Percentiles rank a stretch among this genome's conserved stretches.
These are phyloP conservation scores for Lipophrys pholis DNA, from an alignment of 2,113 vertebrate genomes.

Conservation along the genomic window DNA sequence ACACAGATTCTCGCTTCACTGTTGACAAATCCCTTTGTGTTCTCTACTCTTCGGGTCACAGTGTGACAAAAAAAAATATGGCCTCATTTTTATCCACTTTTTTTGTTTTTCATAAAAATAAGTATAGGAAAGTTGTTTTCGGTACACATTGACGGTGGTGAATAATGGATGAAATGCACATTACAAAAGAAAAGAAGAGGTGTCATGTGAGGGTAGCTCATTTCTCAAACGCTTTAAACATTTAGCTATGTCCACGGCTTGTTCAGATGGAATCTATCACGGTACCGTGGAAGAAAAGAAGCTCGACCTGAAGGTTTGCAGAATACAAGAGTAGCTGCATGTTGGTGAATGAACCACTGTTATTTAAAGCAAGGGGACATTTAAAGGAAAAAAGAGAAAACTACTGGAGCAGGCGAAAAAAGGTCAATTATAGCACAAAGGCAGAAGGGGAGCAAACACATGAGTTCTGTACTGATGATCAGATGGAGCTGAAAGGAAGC, in stretches of 20 bases:
- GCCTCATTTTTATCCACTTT: background rate
- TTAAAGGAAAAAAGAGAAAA: background rate
- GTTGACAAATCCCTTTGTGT: background rate
- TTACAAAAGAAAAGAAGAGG: constrained; percentile 15
- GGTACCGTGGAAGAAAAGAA: background rate
- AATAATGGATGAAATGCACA: constrained; percentile 38
- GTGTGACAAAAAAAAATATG: background rate
- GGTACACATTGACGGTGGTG: background rate
- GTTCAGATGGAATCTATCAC: background rate
- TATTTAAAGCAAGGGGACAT: constrained; percentile 2
- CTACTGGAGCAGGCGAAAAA: no score
- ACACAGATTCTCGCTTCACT: constrained; percentile 7
- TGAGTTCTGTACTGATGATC: constrained; percentile 13
- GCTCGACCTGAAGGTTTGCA: background rate
- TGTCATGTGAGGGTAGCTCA: background rate
- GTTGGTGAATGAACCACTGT: background rate
- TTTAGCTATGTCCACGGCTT: background rate
- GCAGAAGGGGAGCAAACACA: constrained; percentile 11
- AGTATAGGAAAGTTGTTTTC: constrained; percentile 18
- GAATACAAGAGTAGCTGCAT: background rate
- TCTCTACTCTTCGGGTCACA: background rate
- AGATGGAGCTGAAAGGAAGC: constrained; percentile 22
- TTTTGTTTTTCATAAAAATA: constrained; percentile 6
- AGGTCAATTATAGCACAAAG: constrained; percentile 22
- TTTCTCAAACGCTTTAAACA: background rate